Evolutionary conservation across 2,888 invertebrate species (phyloP).

Genomic region (Plebejus anna): DNA sequence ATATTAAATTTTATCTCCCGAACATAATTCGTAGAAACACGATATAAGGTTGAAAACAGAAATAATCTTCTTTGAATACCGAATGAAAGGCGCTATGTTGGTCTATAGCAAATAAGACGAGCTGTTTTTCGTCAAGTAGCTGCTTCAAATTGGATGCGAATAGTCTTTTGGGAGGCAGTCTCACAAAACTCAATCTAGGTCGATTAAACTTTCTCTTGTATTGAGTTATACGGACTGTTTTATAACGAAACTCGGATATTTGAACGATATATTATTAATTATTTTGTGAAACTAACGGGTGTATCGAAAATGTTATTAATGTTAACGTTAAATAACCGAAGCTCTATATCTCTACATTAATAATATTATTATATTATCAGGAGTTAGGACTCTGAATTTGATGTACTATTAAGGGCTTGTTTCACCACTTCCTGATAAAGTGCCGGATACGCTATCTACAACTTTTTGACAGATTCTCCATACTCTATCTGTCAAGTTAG

Average conservation of each 20-base stretch:
- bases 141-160: slow-evolving; percentile 12
- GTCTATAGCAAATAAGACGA: slow-evolving; percentile 15
- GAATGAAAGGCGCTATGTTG: slow-evolving; percentile 11
- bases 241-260: neutral
- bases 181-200: slow-evolving; percentile 13
- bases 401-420: no score
- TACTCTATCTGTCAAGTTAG: no score
- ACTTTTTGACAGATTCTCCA: no score
- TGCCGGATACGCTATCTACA: no score
- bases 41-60: slow-evolving; percentile 5
- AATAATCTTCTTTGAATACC: slow-evolving; percentile 3
- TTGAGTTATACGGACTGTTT: neutral
- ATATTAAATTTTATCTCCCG: slow-evolving; percentile 42
- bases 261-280: neutral
- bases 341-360: no score
- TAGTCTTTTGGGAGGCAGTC: slow-evolving; percentile 15
- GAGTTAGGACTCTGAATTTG: no score
- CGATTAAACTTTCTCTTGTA: slow-evolving; percentile 16
- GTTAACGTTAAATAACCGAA: no score
- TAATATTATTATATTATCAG: no score
- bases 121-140: slow-evolving; percentile 15
- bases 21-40: slow-evolving; percentile 25
- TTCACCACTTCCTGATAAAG: no score
- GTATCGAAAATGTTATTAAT: no score
- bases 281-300: neutral